These are phyloP conservation scores for Sebastes diaconus DNA, from an alignment of 2,797 vertebrate species.

Conservation along the genomic window DNA sequence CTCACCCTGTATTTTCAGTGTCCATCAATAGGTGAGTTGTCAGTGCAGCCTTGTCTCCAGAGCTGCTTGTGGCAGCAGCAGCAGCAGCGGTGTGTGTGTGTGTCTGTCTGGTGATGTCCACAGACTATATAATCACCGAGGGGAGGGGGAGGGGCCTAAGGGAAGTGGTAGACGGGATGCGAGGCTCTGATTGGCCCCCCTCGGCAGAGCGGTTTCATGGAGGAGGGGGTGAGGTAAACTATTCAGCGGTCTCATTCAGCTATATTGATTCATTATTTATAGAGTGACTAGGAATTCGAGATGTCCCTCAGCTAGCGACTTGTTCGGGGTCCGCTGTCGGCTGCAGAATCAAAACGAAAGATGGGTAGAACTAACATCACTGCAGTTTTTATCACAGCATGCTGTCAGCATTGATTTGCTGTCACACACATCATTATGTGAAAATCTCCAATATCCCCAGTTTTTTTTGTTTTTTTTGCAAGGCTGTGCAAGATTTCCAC, in stretches of 20 bases:
- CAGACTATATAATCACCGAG: conserved; percentile 71
- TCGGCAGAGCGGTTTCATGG: conserved; percentile 44
- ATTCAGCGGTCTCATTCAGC: conserved; percentile 63
- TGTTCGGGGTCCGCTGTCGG: background rate
- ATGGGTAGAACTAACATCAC: background rate
- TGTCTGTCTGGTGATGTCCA: conserved; percentile 60
- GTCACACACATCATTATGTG: background rate
- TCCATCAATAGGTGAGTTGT: conserved; percentile 46
- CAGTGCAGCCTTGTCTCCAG: conserved; percentile 29
- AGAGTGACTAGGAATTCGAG: conserved; percentile 55
- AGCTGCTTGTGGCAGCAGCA: conserved; percentile 25
- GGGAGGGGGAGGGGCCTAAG: conserved; percentile 59
- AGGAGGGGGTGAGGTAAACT: conserved; percentile 49
- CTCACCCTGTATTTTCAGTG: conserved; percentile 56
- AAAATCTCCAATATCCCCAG: background rate
- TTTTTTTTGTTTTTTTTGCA: background rate
- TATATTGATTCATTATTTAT: conserved; percentile 71
- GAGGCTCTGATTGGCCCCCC: conserved; percentile 68
- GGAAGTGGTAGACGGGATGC: conserved; percentile 37
- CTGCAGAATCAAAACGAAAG: background rate
- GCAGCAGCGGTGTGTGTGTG: conserved; percentile 5
- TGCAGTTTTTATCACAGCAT: background rate
- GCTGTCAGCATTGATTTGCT: background rate
- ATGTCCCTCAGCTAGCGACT: background rate
- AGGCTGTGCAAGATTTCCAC: background rate